Percentiles rank a stretch among this genome's conserved stretches.
phyloP scores from a whole-genome alignment of 2,113 vertebrate genomes.

The Typhlomys cinereus region DNA sequence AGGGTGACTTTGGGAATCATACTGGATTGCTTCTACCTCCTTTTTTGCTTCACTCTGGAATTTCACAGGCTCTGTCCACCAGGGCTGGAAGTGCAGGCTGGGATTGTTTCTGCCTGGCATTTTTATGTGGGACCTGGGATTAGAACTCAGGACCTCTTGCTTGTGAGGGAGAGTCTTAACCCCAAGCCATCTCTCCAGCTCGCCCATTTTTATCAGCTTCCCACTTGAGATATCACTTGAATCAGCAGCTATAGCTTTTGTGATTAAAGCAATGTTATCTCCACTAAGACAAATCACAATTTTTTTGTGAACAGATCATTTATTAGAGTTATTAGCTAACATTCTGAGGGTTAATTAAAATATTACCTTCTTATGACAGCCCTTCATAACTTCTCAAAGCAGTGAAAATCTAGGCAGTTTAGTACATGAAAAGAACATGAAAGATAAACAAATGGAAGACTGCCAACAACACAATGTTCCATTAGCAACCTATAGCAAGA shows the following conservation, averaged over 20 bases:
- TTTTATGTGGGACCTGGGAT: too few species aligned
- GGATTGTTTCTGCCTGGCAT: too few species aligned
- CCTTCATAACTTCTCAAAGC: not conserved
- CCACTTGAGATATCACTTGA: not conserved
- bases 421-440: not conserved
- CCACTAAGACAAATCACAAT: not conserved
- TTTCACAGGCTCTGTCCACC: too few species aligned
- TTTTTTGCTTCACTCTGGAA: too few species aligned
- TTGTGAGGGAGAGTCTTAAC: too few species aligned
- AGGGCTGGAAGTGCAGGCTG: too few species aligned
- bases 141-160: too few species aligned
- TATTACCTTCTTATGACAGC: not conserved
- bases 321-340: not conserved
- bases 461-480: not conserved
- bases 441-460: not conserved
- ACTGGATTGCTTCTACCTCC: too few species aligned
- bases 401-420: not conserved
- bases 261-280: not conserved
- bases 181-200: too few species aligned
- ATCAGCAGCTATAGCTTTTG: not conserved
- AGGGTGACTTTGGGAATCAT: too few species aligned
- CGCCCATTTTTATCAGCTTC: conserved; percentile 30
- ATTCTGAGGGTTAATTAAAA: not conserved
- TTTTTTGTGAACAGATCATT: not conserved
- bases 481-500: not conserved